These are phyloP conservation scores for Yoshiicerus persimilis DNA, from an alignment of 1,140 invertebrate genomes.

Conservation along the genomic window DNA sequence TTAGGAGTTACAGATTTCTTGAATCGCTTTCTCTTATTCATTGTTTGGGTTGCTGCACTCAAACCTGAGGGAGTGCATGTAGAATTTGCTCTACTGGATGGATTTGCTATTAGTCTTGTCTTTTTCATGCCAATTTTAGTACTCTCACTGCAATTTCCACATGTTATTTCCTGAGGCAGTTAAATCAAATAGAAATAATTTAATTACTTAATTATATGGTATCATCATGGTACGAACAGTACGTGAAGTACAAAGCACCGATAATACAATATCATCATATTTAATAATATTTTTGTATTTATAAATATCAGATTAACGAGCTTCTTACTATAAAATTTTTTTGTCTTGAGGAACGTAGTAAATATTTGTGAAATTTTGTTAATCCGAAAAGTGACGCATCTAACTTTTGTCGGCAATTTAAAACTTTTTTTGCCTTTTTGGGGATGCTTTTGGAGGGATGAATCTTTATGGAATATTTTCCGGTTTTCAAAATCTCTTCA, in stretches of 20 bases:
- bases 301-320: not conserved
- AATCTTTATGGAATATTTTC: slow-evolving; percentile 32
- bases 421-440: not conserved
- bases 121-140: slow-evolving; percentile 29
- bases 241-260: not conserved
- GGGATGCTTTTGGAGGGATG: slow-evolving; percentile 26
- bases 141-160: slow-evolving; percentile 13
- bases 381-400: not conserved
- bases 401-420: not conserved
- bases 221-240: not conserved
- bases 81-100: not conserved
- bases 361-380: slow-evolving; percentile 29
- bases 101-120: not conserved
- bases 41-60: not conserved
- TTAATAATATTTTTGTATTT: not conserved
- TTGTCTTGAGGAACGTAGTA: not conserved
- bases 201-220: not conserved
- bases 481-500: not conserved
- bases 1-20: not conserved
- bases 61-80: not conserved
- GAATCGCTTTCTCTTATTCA: not conserved
- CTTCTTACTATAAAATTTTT: slow-evolving; percentile 1
- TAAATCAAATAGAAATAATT: not conserved
- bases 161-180: slow-evolving; percentile 24
- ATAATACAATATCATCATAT: not conserved